Evolutionary conservation across 2,888 invertebrate species (phyloP), one percentile per base, ranked within the genome.

Genomic region (Entomobrya proxima): DNA sequence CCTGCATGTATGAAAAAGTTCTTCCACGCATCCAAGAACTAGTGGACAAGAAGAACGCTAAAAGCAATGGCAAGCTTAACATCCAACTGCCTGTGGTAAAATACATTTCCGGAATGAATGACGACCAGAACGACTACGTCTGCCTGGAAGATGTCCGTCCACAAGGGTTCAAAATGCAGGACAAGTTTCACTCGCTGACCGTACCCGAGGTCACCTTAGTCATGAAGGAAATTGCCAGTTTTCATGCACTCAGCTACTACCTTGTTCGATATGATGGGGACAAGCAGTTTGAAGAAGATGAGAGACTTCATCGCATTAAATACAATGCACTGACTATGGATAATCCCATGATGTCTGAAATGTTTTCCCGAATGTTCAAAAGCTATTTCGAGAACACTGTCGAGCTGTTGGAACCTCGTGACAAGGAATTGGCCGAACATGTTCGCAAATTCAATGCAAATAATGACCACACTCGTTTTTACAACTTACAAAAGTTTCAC

Each of bases 131-230:
- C 13, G 88, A 86, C 35, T 87, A 85, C 64, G 2, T 87, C 0
- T 61, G 37, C 4, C 9, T 89, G 21, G 87, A 88, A 77, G 88
- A 89, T 32, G 9, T 88, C 2, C 78, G 89, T 27, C 85, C 87
- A 0, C 0, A 47, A 18, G 89, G 89, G 3, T 89, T 58, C 78
- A 81, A 67, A 52, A 86, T 89, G 87, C 82, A 78, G 7, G 77
- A 86, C 21, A 88, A 88, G 50, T 85, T 61, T 24, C 0, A 30
- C 2, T 52, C 67, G 0, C 21, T 86, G 1, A 76, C 67, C 6
- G 0, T 79, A 2, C 18, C 61, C 9, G 83, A 86, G 69, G 69
- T 58, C 0, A 44, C 74, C 7, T 27, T 75, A 9, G 77, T 83
- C 32, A 13, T 86, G 75, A 58, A 76, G 35, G 55, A 86, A 47